Evolutionary conservation across 2,113 vertebrate species (phyloP), one percentile per base, ranked within the genome.

Genomic region (Ciconia boyciana): DNA sequence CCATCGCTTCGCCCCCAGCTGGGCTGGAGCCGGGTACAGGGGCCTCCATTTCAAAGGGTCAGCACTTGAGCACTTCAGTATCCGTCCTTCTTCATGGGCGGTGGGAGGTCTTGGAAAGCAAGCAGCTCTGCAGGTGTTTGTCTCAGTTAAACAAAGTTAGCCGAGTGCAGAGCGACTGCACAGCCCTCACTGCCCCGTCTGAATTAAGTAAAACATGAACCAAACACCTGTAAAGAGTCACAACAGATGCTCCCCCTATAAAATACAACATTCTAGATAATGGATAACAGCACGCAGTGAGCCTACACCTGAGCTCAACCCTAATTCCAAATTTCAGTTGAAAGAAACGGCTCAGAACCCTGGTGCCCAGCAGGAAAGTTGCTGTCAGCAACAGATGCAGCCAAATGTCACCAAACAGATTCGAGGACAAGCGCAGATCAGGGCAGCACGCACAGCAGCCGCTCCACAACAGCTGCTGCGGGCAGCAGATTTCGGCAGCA

Each of bases 231-330:
- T 1, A 16, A 54, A 5, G 0, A 6, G 39, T 4, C 61, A 17
- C n/a, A 22, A 4, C 15, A 31, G 57, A 48, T 1, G 41, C 11
- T 72, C 22, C 43, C 21, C 26, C n/a, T n/a, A 10, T 16, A 7
- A 15, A 55, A 55, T 3, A 6, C 1, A 7, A 41, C 15, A 55
- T 9, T 43, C n/a, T 6, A 20, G 32, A 61, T 48, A 62, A 6
- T 0, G 21, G 51, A 7, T 4, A 19, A 32, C 39, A 51, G 25
- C 44, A 11, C 0, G 7, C 2, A 4, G 17, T 1, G 5, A 5
- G n/a, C 24, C 46, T 34, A 9, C n/a, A 3, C 29, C 52, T 12
- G 5, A 36, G 21, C 46, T 46, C 60, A 6, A 2, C 36, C 34
- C 1, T 1, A 4, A 16, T 6, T 11, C 69, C 34, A 28, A 6